Evolutionary conservation across 2,888 invertebrate genomes (phyloP).

Genomic region (Drosophila prostipennis): DNA sequence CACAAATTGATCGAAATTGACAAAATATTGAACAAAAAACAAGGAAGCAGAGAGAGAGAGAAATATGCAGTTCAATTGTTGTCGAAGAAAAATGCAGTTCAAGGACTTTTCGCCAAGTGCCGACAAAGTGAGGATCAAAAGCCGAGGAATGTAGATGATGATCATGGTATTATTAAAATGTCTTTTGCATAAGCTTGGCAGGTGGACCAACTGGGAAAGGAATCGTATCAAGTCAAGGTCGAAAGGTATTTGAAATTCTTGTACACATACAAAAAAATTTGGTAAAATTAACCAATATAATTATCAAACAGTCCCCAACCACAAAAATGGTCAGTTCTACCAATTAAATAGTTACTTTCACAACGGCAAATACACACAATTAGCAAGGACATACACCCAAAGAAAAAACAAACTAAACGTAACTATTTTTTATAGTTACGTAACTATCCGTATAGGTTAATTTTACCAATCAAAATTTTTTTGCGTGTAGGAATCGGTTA

Average conservation of each 20-base stretch:
- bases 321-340: too few relatives aligned
- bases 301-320: too few relatives aligned
- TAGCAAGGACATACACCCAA: too few relatives aligned
- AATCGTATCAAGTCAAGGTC: conserved; percentile 9
- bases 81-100: conserved; percentile 68
- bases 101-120: conserved; percentile 76
- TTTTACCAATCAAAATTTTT: too few relatives aligned
- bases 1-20: conserved; percentile 79
- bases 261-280: too few relatives aligned
- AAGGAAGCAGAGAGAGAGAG: conserved; percentile 34
- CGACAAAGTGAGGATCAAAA: conserved; percentile 63
- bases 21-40: conserved; percentile 63
- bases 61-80: conserved; percentile 80
- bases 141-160: conserved; percentile 30
- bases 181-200: conserved; percentile 14
- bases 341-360: too few relatives aligned
- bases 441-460: too few relatives aligned
- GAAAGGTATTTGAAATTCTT: background rate
- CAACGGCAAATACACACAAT: too few relatives aligned
- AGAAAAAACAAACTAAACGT: too few relatives aligned
- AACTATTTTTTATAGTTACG: too few relatives aligned
- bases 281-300: too few relatives aligned
- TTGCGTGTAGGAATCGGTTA: too few relatives aligned
- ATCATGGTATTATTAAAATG: conserved; percentile 7
- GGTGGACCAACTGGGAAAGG: background rate